Base-by-base conservation (phyloP, 2,113 vertebrate genomes). In the Cervus canadensis region DNA sequence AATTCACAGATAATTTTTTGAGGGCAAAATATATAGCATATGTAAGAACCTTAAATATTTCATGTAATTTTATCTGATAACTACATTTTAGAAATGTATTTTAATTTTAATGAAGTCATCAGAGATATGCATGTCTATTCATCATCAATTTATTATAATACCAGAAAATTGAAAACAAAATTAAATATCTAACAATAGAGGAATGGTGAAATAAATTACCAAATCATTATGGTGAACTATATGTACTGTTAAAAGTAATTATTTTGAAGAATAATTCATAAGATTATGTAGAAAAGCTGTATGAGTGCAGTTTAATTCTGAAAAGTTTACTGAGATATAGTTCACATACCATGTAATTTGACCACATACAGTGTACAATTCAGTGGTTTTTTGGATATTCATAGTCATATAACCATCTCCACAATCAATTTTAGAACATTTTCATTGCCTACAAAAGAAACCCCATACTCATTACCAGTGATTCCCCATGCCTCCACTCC, bases 111-210 rank as follows among this genome's bases (percentile, higher is more conserved):
- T 67, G 50, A 96, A 85, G 83, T 79, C 60, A 76, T 83, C 43
- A 88, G 2, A 84, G 50, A 50, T 86, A 33, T 95, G 4, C 10
- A 86, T 8, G 88, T 52, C 5, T 59, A 64, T 93, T 88, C 82
- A 96, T 93, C 43, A 90, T 64, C 33, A 87, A 67, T 87, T 94
- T 86, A 84, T 89, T 89, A 74, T 96, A 93, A 85, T 85, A 71
- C 8, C n/a, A 95, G 50, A 87, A 97, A 95, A 94, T 86, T 78
- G 62, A 33, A 93, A 97, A 56, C 7, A 87, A 76, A 94, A 83
- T 19, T 71, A 95, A 92, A 78, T 95, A 67, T 95, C 52, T 95
- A 87, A 64, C 21, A 95, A 59, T 83, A 91, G 76, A 43, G 33
- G 7, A 87, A 36, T 89, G 3, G 43, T 96, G 7, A 95, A 95